Evolutionary conservation across 1,140 invertebrate species (phyloP).

Genomic region (Drosophila sp.): DNA sequence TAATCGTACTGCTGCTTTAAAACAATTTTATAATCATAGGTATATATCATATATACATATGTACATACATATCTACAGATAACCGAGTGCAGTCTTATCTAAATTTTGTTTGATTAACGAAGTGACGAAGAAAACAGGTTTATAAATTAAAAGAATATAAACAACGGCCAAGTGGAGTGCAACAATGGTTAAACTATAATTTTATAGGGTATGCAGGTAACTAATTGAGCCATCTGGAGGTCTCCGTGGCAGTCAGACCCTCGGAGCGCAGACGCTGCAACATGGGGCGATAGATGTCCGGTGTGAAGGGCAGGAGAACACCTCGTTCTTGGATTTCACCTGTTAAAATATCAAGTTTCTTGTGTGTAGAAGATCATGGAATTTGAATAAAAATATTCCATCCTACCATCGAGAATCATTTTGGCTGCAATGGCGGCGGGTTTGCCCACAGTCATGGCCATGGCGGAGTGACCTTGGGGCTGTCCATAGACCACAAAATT

Average conservation of each 20-base stretch:
- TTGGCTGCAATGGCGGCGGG: conserved; percentile 98
- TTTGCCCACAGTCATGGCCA: conserved; percentile 98
- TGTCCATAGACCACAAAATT: conserved; percentile 98
- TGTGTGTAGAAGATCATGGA: too few relatives aligned
- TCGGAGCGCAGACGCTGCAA: conserved; percentile 93
- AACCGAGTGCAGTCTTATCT: conserved; percentile 45
- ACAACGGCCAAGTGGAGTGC: neutral
- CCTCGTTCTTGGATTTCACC: conserved; percentile 98
- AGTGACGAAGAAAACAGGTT: conserved; percentile 7
- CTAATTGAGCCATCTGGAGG: conserved; percentile 76
- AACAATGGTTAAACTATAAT: conserved; percentile 6
- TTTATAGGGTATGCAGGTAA: conserved; percentile 9
- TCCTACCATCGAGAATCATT: conserved; percentile 95
- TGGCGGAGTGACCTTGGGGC: conserved; percentile 94
- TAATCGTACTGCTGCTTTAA: conserved; percentile 12
- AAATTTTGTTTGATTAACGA: conserved; percentile 9
- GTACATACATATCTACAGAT: conserved; percentile 21
- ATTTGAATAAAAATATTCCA: conserved; percentile 85
- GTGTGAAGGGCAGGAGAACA: conserved; percentile 94
- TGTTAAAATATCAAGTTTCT: conserved; percentile 79
- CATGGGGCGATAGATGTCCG: conserved; percentile 96
- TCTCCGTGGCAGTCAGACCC: conserved; percentile 93
- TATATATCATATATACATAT: conserved; percentile 24
- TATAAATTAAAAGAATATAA: conserved; percentile 23
- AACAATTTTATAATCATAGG: conserved; percentile 19